These are phyloP conservation scores for Conops quadrifasciatus DNA, from an alignment of 2,888 invertebrate species.

Conservation along the genomic window DNA sequence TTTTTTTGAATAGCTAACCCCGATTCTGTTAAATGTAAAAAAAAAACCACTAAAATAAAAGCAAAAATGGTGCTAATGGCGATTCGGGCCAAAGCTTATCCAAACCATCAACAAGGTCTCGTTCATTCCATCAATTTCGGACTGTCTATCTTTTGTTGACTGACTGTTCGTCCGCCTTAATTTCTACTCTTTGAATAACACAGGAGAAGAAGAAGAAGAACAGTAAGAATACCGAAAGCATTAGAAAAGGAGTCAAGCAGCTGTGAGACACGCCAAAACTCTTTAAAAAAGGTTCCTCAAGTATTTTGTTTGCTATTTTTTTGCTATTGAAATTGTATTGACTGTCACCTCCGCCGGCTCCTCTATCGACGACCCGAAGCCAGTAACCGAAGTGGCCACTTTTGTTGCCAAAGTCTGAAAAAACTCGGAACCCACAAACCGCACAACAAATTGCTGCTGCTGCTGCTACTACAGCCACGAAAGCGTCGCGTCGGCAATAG, in stretches of 20 bases:
- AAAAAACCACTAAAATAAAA: no score
- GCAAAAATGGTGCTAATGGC: no score
- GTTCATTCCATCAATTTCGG: no score
- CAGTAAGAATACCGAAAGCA: no score
- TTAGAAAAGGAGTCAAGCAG: no score
- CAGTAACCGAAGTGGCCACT: not conserved
- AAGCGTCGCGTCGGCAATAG: not conserved
- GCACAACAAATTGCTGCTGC: conserved; percentile 2
- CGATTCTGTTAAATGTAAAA: no score
- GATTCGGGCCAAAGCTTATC: no score
- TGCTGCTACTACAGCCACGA: no score
- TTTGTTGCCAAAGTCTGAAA: not conserved
- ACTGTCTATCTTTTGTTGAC: conserved; percentile 10
- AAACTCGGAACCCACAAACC: not conserved
- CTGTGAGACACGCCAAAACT: no score
- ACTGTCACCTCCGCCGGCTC: no score
- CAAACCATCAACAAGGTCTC: no score
- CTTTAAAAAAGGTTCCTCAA: conserved; percentile 28
- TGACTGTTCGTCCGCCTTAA: not conserved
- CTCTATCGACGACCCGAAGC: not conserved
- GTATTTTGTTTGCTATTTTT: conserved; percentile 23
- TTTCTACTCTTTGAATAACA: not conserved
- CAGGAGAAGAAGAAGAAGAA: not conserved
- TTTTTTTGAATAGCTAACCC: no score
- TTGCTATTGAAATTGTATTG: conserved; percentile 23